A percentile compares a stretch with the other conserved stretches of the same genome.
These are phyloP conservation scores for Petrolisthes cinctipes DNA, from an alignment of 2,888 invertebrate genomes.

Conservation along the genomic window DNA sequence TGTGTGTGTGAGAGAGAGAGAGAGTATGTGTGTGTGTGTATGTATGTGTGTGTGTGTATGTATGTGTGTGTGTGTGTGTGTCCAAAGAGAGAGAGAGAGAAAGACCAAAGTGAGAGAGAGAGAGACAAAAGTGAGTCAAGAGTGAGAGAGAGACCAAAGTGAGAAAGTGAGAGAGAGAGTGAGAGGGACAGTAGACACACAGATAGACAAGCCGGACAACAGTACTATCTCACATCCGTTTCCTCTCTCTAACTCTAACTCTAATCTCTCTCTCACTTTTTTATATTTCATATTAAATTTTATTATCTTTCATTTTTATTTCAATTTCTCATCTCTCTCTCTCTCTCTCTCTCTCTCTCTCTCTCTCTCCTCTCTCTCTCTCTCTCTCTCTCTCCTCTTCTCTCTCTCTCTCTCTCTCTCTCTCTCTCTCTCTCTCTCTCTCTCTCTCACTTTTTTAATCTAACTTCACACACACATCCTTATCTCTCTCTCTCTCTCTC, in stretches of 20 bases:
- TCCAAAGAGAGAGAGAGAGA: not conserved
- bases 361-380: not conserved
- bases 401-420: not conserved
- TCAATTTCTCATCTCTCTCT: not conserved
- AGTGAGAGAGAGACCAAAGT: not conserved
- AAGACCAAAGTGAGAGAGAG: too few species aligned
- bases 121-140: not conserved
- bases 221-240: too few species aligned
- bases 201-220: too few species aligned
- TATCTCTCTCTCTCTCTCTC: too few species aligned
- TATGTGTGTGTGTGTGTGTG: not conserved
- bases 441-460: not conserved
- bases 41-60: not conserved
- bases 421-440: not conserved
- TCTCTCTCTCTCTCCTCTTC: not conserved
- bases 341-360: not conserved
- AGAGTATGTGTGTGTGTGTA: too few species aligned
- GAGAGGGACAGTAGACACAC: too few species aligned
- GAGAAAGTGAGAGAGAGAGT: too few species aligned
- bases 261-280: not conserved
- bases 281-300: not conserved
- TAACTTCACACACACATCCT: not conserved
- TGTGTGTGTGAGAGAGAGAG: not conserved
- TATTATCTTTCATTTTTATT: not conserved
- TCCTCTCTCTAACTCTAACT: not conserved